These are phyloP conservation scores for Axis porcinus DNA, from an alignment of 2,113 vertebrate species.

Conservation along the genomic window DNA sequence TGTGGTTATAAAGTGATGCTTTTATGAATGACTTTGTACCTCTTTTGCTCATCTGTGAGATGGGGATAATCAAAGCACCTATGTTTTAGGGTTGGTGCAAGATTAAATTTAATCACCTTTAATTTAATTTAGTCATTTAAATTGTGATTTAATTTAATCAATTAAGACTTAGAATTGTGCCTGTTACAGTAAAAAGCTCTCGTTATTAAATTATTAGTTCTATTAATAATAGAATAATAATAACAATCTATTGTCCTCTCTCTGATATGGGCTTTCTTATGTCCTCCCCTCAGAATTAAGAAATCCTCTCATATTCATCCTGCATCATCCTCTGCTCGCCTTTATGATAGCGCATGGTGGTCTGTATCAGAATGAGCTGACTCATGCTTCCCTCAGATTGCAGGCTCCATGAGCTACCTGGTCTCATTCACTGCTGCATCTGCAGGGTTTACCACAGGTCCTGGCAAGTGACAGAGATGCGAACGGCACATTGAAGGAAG, in stretches of 20 bases:
- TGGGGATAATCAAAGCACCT: background rate
- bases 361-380: background rate
- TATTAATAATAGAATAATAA: background rate
- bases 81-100: background rate
- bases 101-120: background rate
- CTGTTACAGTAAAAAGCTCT: background rate
- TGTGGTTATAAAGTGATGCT: background rate
- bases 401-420: background rate
- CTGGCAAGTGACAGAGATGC: background rate
- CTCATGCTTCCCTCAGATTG: background rate
- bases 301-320: background rate
- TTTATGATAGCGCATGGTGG: background rate
- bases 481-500: background rate
- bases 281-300: background rate
- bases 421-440: background rate
- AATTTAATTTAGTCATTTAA: background rate
- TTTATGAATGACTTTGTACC: background rate
- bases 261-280: background rate
- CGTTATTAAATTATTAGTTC: background rate
- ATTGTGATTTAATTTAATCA: background rate
- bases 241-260: background rate
- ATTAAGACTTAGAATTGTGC: background rate
- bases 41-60: background rate
- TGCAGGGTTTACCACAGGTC: background rate
- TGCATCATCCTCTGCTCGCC: background rate